These are phyloP conservation scores for Diplosoma virens DNA, from an alignment of 23 tunicate species.

Conservation along the genomic window DNA sequence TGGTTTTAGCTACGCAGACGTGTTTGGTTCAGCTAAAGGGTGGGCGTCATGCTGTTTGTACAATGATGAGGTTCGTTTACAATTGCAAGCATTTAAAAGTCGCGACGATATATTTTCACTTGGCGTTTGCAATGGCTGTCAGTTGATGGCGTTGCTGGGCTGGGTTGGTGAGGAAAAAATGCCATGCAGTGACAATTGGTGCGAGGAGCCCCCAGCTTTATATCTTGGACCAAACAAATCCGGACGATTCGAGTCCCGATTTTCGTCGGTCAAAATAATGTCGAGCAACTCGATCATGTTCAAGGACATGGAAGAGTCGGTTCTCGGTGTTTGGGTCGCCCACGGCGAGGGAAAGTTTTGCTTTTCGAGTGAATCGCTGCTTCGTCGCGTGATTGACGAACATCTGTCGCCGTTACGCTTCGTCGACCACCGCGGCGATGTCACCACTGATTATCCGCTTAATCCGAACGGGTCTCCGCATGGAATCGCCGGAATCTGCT, in stretches of 20 bases:
- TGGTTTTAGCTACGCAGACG: constrained; percentile 91
- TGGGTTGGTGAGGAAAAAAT: constrained; percentile 60
- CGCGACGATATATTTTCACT: constrained; percentile 77
- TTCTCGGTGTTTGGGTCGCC: constrained; percentile 80
- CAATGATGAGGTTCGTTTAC: constrained; percentile 38
- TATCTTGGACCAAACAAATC: constrained; percentile 58
- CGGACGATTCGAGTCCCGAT: constrained; percentile 70
- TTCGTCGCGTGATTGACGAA: background rate
- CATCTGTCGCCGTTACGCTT: constrained; percentile 38
- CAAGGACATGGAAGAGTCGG: constrained; percentile 55
- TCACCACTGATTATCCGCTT: constrained; percentile 58
- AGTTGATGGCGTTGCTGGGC: constrained; percentile 89
- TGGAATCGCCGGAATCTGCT: constrained; percentile 88
- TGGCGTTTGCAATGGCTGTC: constrained; percentile 95
- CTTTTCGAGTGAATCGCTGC: constrained; percentile 11
- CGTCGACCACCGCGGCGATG: constrained; percentile 60
- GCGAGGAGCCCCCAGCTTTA: constrained; percentile 2
- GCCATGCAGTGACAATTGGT: background rate
- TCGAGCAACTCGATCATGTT: constrained; percentile 44
- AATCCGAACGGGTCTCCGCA: constrained; percentile 81
- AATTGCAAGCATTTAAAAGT: constrained; percentile 35
- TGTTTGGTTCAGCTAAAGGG: constrained; percentile 90
- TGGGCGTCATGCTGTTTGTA: constrained; percentile 83
- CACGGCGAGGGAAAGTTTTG: constrained; percentile 85
- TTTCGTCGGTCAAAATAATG: constrained; percentile 48